Conservation (phyloP, 2,888 invertebrate genomes). For the Tridacna gigas region DNA sequence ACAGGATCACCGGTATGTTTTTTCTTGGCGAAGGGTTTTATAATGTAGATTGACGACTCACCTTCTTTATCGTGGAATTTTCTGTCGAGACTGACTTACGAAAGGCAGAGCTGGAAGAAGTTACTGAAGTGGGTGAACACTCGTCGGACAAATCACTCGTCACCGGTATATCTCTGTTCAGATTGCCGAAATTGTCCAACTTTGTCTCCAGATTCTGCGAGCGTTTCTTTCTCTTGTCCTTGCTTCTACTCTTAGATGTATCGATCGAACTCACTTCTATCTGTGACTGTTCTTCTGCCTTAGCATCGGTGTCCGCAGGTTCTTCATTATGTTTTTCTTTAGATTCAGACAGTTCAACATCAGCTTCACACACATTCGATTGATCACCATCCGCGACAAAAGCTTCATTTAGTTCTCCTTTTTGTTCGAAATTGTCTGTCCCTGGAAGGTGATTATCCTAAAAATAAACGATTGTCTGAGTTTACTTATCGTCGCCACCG, state of each 20-base stretch:
- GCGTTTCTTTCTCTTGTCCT: background rate
- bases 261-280: background rate
- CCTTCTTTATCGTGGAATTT: background rate
- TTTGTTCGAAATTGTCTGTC: too few species aligned
- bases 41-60: background rate
- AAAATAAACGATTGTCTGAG: too few species aligned
- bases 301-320: background rate
- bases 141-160: background rate
- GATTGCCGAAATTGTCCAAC: background rate
- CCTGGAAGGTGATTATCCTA: too few species aligned
- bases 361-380: too few species aligned
- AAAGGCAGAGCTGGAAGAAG: slow-evolving; percentile 24
- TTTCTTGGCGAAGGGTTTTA: background rate
- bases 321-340: background rate
- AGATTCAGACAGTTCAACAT: background rate
- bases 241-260: background rate
- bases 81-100: slow-evolving; percentile 1
- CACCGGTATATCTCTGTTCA: background rate
- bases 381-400: too few species aligned
- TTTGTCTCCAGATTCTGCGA: background rate
- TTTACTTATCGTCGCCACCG: too few species aligned
- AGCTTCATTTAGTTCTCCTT: too few species aligned
- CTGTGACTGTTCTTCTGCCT: background rate
- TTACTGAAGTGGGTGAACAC: background rate
- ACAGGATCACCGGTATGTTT: too few species aligned